These are phyloP conservation scores for Enteromius afrohamiltoni DNA, from an alignment of 2,797 vertebrate genomes.

Conservation along the genomic window DNA sequence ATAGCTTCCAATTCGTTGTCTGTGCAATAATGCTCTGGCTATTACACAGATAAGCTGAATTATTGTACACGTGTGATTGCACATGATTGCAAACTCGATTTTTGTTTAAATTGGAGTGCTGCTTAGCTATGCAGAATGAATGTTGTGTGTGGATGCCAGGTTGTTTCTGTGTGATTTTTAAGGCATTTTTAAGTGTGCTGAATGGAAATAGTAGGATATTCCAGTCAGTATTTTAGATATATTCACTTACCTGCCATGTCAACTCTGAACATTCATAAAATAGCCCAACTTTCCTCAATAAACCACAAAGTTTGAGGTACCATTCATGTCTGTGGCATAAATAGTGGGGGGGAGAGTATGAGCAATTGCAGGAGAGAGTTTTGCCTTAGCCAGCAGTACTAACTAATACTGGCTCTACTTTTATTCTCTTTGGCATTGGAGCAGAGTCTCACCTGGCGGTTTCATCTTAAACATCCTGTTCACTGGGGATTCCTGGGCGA, in stretches of 20 bases:
- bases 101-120: background rate
- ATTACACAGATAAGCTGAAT: background rate
- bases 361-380: background rate
- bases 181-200: background rate
- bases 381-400: conserved; percentile 16
- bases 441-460: conserved; percentile 42
- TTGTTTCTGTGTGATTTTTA: background rate
- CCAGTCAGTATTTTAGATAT: background rate
- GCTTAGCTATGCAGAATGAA: background rate
- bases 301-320: conserved; percentile 1
- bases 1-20: background rate
- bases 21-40: background rate
- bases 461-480: conserved; percentile 30
- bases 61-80: background rate
- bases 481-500: conserved; percentile 40
- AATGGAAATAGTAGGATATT: background rate
- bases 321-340: background rate
- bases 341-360: background rate
- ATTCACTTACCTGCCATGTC: background rate
- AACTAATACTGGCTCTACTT: conserved; percentile 10
- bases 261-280: background rate
- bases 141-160: background rate
- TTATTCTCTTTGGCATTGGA: conserved; percentile 32
- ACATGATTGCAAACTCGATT: conserved; percentile 6
- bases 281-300: background rate